Evolutionary conservation across 2,113 vertebrate genomes (phyloP).

Genomic region (Raja brachyura): DNA sequence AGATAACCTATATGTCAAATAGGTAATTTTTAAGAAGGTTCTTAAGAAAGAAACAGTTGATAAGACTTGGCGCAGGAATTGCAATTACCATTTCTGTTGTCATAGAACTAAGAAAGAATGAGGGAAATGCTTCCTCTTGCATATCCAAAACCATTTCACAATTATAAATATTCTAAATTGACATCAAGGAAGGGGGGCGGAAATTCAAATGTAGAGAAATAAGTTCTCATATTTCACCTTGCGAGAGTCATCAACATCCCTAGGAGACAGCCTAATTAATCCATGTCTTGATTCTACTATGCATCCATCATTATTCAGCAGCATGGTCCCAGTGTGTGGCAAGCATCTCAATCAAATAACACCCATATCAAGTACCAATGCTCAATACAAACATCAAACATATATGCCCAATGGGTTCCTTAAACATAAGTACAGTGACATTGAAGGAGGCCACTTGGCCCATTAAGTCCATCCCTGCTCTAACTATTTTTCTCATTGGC

Average conservation of each 20-base stretch:
- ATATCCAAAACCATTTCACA: background rate
- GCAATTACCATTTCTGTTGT: background rate
- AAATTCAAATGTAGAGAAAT: background rate
- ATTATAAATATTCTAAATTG: background rate
- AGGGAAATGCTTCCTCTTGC: background rate
- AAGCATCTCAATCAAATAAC: background rate
- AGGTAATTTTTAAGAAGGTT: too few relatives aligned
- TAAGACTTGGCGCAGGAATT: too few relatives aligned
- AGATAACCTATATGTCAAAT: too few relatives aligned
- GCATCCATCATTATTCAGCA: background rate
- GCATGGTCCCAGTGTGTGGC: background rate
- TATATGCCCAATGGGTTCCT: background rate
- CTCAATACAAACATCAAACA: background rate
- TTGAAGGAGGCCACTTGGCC: too few relatives aligned
- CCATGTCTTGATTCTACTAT: background rate
- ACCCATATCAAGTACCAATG: background rate
- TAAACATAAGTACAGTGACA: background rate
- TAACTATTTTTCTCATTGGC: too few relatives aligned
- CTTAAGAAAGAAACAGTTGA: too few relatives aligned
- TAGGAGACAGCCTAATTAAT: background rate
- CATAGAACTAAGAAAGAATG: background rate
- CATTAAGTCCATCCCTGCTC: too few relatives aligned
- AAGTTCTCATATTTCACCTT: background rate
- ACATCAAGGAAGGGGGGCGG: background rate
- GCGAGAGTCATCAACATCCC: background rate